phyloP scores from a whole-genome alignment of 2,888 invertebrate genomes.

The Eurytoma californica region DNA sequence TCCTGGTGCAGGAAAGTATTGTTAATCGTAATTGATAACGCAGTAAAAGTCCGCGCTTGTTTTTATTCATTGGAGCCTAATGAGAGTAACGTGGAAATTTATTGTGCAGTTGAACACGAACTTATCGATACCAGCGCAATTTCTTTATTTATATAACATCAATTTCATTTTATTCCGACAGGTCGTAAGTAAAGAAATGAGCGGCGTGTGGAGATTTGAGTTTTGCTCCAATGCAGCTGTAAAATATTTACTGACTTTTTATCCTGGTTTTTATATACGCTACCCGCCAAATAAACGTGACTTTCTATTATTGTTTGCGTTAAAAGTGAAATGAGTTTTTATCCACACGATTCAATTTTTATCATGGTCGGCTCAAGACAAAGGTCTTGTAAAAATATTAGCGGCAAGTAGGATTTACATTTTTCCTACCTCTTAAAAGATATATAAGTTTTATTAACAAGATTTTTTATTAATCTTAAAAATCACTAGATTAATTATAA shows the following conservation, averaged over 20 bases:
- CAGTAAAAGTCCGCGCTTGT: constrained; percentile 3
- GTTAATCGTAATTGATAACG: constrained; percentile 39
- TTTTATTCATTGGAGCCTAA: not conserved
- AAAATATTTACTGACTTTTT: too few species aligned
- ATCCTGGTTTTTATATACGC: too few species aligned
- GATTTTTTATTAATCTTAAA: not conserved
- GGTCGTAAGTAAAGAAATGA: not conserved
- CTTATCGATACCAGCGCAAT: constrained; percentile 3
- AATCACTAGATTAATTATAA: constrained; percentile 32
- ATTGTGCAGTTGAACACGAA: not conserved
- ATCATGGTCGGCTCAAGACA: too few species aligned
- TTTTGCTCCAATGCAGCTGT: too few species aligned
- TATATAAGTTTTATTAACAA: constrained; percentile 9
- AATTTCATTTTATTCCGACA: constrained; percentile 14
- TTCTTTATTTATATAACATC: constrained; percentile 32
- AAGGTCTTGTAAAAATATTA: not conserved
- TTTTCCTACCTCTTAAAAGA: constrained; percentile 11
- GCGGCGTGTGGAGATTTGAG: not conserved
- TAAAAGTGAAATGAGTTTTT: too few species aligned
- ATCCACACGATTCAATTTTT: too few species aligned
- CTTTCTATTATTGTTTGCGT: not conserved
- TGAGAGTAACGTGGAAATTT: constrained; percentile 9
- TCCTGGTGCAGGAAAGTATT: constrained; percentile 12
- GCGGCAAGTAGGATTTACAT: constrained; percentile 17
- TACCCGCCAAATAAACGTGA: too few species aligned